Percentiles rank a stretch among this genome's conserved stretches.
phyloP scores from a whole-genome alignment of 1,140 invertebrate genomes.

The Anagrus nilaparvatae region DNA sequence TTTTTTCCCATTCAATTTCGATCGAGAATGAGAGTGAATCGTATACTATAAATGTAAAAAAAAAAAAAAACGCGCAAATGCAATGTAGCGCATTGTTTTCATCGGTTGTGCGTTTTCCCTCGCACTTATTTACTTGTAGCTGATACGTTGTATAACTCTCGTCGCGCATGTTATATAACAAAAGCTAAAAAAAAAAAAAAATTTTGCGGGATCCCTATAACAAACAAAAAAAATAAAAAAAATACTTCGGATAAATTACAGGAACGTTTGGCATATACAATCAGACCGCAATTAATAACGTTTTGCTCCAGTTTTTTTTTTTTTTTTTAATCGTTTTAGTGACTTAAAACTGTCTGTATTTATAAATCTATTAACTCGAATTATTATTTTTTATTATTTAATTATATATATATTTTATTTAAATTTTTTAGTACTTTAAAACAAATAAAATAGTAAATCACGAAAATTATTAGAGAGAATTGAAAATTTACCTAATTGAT shows the following conservation, averaged over 20 bases:
- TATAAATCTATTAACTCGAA: too few relatives aligned
- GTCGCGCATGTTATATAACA: not conserved
- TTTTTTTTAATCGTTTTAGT: not conserved
- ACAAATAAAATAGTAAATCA: too few relatives aligned
- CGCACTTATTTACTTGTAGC: conserved; percentile 5
- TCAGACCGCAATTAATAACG: conserved; percentile 15
- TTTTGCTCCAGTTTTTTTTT: conserved; percentile 9
- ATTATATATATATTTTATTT: too few relatives aligned
- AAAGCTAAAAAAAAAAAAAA: conserved; percentile 4
- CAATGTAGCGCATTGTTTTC: conserved; percentile 19
- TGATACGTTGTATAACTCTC: not conserved
- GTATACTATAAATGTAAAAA: conserved; percentile 24
- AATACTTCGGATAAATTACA: conserved; percentile 11
- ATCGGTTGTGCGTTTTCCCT: not conserved
- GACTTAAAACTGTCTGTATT: too few relatives aligned
- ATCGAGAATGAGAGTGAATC: conserved; percentile 33
- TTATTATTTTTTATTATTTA: too few relatives aligned
- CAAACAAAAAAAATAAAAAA: conserved; percentile 11
- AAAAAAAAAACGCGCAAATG: conserved; percentile 15
- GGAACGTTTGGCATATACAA: not conserved
- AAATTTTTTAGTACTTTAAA: too few relatives aligned
- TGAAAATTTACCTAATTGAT: too few relatives aligned
- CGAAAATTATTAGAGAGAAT: too few relatives aligned
- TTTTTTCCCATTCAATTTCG: conserved; percentile 10
- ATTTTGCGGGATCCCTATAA: too few relatives aligned